phyloP scores from a whole-genome alignment of 2,797 vertebrate species.

The Neostethus bicornis region DNA sequence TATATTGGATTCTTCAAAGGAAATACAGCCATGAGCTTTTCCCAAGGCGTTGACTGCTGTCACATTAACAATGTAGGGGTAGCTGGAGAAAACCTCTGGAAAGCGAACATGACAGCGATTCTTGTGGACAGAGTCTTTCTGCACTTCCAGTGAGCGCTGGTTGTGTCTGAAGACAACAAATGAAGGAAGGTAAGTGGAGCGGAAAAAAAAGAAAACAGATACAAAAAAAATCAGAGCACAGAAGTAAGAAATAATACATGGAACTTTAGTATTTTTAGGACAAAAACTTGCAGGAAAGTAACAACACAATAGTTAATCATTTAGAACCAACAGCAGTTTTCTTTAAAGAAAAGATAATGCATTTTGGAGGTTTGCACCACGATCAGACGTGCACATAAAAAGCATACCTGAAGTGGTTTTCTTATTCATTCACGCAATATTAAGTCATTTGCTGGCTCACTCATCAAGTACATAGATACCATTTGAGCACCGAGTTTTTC shows the following conservation, averaged over 20 bases:
- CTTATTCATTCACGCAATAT: no score
- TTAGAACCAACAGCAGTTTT: no score
- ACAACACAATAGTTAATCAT: not conserved
- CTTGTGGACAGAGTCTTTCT: slow-evolving; percentile 88
- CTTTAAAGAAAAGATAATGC: no score
- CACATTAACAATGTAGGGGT: slow-evolving; percentile 92
- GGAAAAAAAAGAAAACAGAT: not conserved
- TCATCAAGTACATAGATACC: no score
- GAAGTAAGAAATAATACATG: not conserved
- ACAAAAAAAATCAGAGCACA: not conserved
- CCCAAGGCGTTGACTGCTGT: slow-evolving; percentile 91
- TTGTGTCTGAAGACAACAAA: slow-evolving; percentile 82
- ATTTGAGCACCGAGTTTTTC: no score
- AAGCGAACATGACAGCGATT: slow-evolving; percentile 95
- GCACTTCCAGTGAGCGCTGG: slow-evolving; percentile 87
- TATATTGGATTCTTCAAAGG: slow-evolving; percentile 92
- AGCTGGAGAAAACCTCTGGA: slow-evolving; percentile 91
- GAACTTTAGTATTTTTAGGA: not conserved
- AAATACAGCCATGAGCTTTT: slow-evolving; percentile 79
- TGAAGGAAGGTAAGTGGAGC: not conserved
- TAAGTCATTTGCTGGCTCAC: no score
- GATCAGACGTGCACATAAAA: no score
- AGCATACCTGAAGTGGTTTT: no score
- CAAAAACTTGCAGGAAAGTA: not conserved
- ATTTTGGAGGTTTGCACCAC: no score